phyloP scores from a whole-genome alignment of 2,113 vertebrate genomes.

The Strigops habroptila region DNA sequence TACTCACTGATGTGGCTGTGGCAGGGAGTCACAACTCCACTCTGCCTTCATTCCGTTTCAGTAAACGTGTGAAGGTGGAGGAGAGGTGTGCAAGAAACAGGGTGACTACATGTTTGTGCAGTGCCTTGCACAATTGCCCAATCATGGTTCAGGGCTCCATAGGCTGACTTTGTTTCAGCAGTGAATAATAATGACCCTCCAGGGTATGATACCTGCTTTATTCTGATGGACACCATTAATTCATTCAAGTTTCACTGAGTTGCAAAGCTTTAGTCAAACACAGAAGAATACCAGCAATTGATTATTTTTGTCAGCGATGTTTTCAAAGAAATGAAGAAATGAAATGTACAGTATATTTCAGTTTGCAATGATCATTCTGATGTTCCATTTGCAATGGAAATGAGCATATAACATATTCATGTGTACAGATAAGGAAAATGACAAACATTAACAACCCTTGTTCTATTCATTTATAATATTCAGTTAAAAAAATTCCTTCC shows the following conservation, averaged over 20 bases:
- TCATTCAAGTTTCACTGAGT: not conserved
- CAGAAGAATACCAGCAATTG: not conserved
- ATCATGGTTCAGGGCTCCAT: not conserved
- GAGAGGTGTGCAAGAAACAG: not conserved
- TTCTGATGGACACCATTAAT: constrained; percentile 9
- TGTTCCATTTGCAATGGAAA: constrained; percentile 55
- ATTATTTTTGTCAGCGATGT: not conserved
- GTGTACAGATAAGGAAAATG: constrained; percentile 64
- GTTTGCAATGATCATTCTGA: constrained; percentile 45
- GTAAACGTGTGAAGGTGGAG: not conserved
- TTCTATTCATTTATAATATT: constrained; percentile 63
- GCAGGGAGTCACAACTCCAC: not conserved
- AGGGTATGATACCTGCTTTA: not conserved
- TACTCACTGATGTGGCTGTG: not conserved
- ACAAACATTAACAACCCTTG: constrained; percentile 60
- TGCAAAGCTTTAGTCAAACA: not conserved
- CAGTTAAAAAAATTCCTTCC: constrained; percentile 32
- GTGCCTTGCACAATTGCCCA: not conserved
- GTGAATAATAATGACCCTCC: not conserved
- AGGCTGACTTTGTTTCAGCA: not conserved
- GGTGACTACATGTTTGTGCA: not conserved
- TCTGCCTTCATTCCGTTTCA: not conserved
- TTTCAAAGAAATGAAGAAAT: constrained; percentile 44
- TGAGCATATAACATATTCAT: constrained; percentile 63
- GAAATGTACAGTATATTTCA: constrained; percentile 40